Conservation (phyloP, 2,113 vertebrate species). For the Vidua macroura region DNA sequence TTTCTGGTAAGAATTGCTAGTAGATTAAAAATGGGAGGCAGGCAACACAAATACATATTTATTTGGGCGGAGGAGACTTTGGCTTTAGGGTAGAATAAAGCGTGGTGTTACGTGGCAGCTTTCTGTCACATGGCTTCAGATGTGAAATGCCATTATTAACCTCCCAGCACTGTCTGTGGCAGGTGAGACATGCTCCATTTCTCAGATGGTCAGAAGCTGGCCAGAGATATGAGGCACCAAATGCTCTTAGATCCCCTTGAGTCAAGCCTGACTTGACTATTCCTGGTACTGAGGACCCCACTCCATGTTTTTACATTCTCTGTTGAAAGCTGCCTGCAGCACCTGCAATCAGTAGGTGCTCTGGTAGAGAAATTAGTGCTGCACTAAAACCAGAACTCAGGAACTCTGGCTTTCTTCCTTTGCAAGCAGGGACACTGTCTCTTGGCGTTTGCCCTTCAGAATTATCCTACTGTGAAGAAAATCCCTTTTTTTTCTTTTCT, state of each 20-base stretch:
- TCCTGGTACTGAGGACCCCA: neutral
- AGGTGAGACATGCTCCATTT: slow-evolving; percentile 24
- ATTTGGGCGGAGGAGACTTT: slow-evolving; percentile 47
- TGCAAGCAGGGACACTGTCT: neutral
- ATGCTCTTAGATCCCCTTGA: neutral
- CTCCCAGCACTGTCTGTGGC: neutral
- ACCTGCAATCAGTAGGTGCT: neutral
- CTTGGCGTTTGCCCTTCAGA: neutral
- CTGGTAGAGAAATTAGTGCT: neutral
- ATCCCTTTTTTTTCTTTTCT: neutral
- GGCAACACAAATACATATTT: slow-evolving; percentile 7
- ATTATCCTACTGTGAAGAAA: neutral
- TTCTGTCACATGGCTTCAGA: slow-evolving; percentile 36
- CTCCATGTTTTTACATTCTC: neutral
- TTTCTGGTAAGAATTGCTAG: slow-evolving; percentile 14
- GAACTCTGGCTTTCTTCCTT: neutral
- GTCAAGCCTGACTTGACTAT: neutral
- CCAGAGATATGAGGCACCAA: neutral
- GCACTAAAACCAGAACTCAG: neutral
- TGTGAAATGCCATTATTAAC: slow-evolving; percentile 24
- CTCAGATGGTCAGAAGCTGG: slow-evolving; percentile 29
- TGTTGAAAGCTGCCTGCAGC: neutral
- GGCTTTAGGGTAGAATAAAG: slow-evolving; percentile 49
- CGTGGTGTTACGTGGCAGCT: neutral
- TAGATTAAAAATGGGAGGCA: slow-evolving; percentile 10